Percentiles rank a stretch among this genome's conserved stretches.
Conservation (phyloP, 2,888 invertebrate species). For the Neoaliturus tenellus region DNA sequence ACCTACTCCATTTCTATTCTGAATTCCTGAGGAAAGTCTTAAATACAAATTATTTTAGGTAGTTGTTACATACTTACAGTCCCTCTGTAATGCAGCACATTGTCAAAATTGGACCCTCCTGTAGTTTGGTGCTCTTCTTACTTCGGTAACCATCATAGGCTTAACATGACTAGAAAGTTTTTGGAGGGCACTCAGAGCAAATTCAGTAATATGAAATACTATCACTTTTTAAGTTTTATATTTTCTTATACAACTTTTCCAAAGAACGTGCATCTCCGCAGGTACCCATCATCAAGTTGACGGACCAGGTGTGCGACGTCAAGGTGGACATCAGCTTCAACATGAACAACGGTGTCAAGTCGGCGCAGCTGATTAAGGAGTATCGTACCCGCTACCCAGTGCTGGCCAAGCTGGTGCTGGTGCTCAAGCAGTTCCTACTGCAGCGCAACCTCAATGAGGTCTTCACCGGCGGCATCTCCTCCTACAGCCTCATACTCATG, state of each 20-base stretch:
- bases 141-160: too few species aligned
- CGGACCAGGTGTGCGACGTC: conserved; percentile 90
- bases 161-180: too few species aligned
- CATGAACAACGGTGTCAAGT: conserved; percentile 98
- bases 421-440: conserved; percentile 98
- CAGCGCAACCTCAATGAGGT: conserved; percentile 99
- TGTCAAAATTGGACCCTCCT: too few species aligned
- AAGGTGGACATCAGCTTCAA: conserved; percentile 99
- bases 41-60: too few species aligned
- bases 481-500: conserved; percentile 98
- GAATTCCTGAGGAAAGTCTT: too few species aligned
- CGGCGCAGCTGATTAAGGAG: conserved; percentile 95
- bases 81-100: too few species aligned
- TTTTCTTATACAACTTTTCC: not conserved
- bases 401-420: conserved; percentile 95
- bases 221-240: too few species aligned
- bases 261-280: conserved; percentile 66
- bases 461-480: conserved; percentile 99
- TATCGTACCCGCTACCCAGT: conserved; percentile 93
- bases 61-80: too few species aligned
- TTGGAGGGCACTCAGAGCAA: too few species aligned
- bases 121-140: too few species aligned
- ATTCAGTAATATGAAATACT: too few species aligned
- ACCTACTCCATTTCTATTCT: too few species aligned
- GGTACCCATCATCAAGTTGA: conserved; percentile 98